Conservation (phyloP, 2,888 invertebrate species). For the Nineta flava region DNA sequence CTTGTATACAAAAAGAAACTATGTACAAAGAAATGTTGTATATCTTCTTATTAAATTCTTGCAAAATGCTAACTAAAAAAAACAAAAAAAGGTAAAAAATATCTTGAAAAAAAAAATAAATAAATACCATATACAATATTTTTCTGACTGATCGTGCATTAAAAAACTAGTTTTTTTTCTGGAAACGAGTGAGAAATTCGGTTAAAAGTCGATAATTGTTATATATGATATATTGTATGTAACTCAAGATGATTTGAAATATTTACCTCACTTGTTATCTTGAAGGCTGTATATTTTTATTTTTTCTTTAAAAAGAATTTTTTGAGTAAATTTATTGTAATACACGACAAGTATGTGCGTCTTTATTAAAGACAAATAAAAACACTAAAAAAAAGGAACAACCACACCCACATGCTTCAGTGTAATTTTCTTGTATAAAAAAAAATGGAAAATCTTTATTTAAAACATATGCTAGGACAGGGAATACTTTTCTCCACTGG, state of each 20-base stretch:
- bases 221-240: too few relatives aligned
- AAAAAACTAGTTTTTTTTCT: not conserved
- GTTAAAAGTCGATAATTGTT: too few relatives aligned
- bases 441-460: not conserved
- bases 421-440: not conserved
- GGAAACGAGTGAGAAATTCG: not conserved
- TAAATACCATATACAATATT: slow-evolving; percentile 25
- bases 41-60: slow-evolving; percentile 18
- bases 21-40: slow-evolving; percentile 21
- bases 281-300: not conserved
- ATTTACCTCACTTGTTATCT: not conserved
- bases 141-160: slow-evolving; percentile 21
- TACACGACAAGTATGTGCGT: not conserved
- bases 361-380: not conserved
- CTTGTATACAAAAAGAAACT: slow-evolving; percentile 13
- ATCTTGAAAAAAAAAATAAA: not conserved
- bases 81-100: not conserved
- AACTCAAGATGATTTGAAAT: not conserved
- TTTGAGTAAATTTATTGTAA: not conserved
- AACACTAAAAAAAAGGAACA: too few relatives aligned
- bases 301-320: not conserved
- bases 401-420: not conserved
- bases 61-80: not conserved
- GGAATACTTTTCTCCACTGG: not conserved
- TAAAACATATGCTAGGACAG: not conserved